Evolutionary conservation across 1,140 invertebrate genomes (phyloP), one percentile per base, ranked within the genome.

Genomic region (Drosophila dunni): DNA sequence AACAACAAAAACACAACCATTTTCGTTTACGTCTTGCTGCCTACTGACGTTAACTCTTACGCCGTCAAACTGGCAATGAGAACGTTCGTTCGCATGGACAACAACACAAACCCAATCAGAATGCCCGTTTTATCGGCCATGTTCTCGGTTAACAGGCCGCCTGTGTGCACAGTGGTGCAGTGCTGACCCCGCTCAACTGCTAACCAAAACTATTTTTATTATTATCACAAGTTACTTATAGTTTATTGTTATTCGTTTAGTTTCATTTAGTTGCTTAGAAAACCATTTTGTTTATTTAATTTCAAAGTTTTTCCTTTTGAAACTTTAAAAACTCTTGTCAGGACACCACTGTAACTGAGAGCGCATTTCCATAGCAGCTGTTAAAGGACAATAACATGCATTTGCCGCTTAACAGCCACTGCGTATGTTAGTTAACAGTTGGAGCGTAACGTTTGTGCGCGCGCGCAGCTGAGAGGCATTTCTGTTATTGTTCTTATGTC

Each of bases 1-100:
- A 82, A 82, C 80, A 82, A 82, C 70, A 74, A 61, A 82, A 82
- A 74, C 75, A 82, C 71, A 82, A 82, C 79, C 79, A 82, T 82
- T 77, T 65, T 78, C 75, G 77, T 68, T 78, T 64, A 73, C 75
- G 69, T 76, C 69, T 58, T 50, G 46, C 62, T 75, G 73, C 73
- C 71, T 50, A 74, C 71, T 74, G 71, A 74, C 71, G 67, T 75
- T 70, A 75, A 75, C 72, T 70, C 66, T 75, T 70, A 70, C 60
- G 72, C 66, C 72, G 56, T 64, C 66, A 7, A 69, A 75, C 67
- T 75, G 61, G 60, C 67, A 71, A 71, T 75, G 67, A 62, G 58
- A 71, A 75, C 53, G 24, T 29, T 29, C 24, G 24, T 29, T 29
- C 24, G 57, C 67, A 75, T 69, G 51, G 73, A 65, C 61, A 64